A percentile compares a stretch with the other conserved stretches of the same genome.
Evolutionary conservation across 2,888 invertebrate species (phyloP).

Genomic region (Epistrophe eligans): DNA sequence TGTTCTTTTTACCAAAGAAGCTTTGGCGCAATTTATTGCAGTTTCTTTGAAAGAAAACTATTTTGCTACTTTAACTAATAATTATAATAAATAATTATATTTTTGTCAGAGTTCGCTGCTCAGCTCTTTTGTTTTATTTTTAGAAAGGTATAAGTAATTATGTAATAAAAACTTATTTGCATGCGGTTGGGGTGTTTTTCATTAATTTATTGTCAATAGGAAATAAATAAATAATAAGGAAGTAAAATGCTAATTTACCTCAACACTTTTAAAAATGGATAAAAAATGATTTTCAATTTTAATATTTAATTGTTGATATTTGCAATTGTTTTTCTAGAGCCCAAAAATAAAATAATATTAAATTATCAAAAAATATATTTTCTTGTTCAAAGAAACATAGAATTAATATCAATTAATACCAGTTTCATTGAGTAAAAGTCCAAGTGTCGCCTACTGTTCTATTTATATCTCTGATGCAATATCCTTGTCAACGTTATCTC

Average conservation of each 20-base stretch:
- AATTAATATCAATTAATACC: not conserved
- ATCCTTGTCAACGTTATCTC: slow-evolving; percentile 61
- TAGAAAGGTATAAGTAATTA: slow-evolving; percentile 10
- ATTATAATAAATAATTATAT: no score
- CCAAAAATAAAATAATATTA: not conserved
- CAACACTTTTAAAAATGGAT: no score
- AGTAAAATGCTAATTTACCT: not conserved
- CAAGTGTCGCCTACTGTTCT: slow-evolving; percentile 11
- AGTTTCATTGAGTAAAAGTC: not conserved
- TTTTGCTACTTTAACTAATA: slow-evolving; percentile 30
- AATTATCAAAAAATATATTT: no score
- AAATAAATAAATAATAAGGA: not conserved
- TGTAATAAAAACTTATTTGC: not conserved
- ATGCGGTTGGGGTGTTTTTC: not conserved
- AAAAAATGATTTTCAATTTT: no score
- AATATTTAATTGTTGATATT: no score
- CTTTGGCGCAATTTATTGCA: slow-evolving; percentile 56
- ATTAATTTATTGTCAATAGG: not conserved
- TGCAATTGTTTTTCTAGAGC: no score
- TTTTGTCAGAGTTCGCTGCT: slow-evolving; percentile 36
- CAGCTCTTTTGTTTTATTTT: slow-evolving; percentile 53
- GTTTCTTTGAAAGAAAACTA: slow-evolving; percentile 26
- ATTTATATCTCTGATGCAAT: slow-evolving; percentile 55
- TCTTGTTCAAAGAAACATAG: no score
- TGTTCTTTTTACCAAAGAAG: slow-evolving; percentile 37